Conservation (phyloP, 2,888 invertebrate species). For the Mythimna albipuncta region DNA sequence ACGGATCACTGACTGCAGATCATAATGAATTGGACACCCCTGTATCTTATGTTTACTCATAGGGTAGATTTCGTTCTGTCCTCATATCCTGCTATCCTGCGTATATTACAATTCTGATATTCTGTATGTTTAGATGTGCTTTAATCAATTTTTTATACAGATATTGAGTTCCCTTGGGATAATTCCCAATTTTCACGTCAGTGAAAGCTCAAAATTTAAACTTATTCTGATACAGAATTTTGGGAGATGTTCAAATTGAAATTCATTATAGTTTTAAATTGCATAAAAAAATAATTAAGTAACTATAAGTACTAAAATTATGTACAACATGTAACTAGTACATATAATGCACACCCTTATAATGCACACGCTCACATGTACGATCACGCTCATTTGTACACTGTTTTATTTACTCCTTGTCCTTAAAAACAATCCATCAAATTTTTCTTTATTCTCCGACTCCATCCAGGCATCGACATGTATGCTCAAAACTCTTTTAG, state of each 20-base stretch:
- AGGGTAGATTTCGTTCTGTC: neutral
- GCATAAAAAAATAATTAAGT: too few relatives aligned
- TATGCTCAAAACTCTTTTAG: too few relatives aligned
- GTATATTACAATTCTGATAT: neutral
- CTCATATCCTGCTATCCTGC: neutral
- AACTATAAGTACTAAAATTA: too few relatives aligned
- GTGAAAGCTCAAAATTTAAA: neutral
- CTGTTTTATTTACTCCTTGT: too few relatives aligned
- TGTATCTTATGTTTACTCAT: neutral
- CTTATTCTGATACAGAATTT: neutral
- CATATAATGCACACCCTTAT: too few relatives aligned
- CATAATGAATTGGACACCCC: neutral
- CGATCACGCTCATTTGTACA: too few relatives aligned
- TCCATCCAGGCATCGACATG: too few relatives aligned
- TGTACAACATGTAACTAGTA: too few relatives aligned
- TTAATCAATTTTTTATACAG: too few relatives aligned
- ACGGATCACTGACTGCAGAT: conserved; percentile 18
- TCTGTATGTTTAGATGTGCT: neutral
- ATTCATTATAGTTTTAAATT: neutral
- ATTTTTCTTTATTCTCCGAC: too few relatives aligned
- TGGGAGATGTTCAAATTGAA: neutral
- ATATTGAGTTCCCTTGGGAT: neutral
- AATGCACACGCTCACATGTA: too few relatives aligned
- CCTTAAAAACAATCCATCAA: too few relatives aligned
- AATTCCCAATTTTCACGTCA: neutral